Conservation (phyloP, 2,797 vertebrate genomes). For the Lepus townsendii region DNA sequence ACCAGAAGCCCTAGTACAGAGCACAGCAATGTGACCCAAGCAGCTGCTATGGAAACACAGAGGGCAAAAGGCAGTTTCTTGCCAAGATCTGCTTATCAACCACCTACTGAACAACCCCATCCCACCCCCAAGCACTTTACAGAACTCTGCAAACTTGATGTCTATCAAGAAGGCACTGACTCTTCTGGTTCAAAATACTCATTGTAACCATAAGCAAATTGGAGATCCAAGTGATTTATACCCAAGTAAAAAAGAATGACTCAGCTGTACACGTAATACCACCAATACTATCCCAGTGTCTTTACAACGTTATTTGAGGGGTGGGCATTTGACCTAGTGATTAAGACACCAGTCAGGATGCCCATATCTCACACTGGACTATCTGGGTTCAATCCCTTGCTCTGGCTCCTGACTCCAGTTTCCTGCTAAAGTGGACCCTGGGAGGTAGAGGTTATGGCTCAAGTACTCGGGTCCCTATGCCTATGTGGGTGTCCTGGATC, state of each 20-base stretch:
- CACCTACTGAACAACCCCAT: neutral
- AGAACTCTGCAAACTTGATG: neutral
- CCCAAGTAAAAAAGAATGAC: conserved; percentile 14
- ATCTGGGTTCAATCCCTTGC: no score
- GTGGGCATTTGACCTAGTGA: no score
- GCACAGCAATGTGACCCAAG: neutral
- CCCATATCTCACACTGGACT: no score
- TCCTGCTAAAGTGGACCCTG: no score
- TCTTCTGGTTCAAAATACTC: conserved; percentile 53
- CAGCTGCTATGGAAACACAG: neutral
- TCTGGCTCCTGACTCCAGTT: no score
- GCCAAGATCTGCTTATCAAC: neutral
- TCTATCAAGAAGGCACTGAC: neutral
- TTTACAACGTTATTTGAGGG: conserved; percentile 31
- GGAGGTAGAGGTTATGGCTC: no score
- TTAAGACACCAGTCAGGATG: no score
- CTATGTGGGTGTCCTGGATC: no score
- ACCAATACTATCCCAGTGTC: neutral
- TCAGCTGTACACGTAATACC: neutral
- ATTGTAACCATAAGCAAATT: conserved; percentile 6
- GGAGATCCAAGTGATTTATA: neutral
- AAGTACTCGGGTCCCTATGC: no score
- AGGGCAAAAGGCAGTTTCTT: neutral
- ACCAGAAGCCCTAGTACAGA: neutral
- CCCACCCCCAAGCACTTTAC: neutral